phyloP scores from a whole-genome alignment of 2,888 invertebrate genomes.

The Brachylomia viminalis region DNA sequence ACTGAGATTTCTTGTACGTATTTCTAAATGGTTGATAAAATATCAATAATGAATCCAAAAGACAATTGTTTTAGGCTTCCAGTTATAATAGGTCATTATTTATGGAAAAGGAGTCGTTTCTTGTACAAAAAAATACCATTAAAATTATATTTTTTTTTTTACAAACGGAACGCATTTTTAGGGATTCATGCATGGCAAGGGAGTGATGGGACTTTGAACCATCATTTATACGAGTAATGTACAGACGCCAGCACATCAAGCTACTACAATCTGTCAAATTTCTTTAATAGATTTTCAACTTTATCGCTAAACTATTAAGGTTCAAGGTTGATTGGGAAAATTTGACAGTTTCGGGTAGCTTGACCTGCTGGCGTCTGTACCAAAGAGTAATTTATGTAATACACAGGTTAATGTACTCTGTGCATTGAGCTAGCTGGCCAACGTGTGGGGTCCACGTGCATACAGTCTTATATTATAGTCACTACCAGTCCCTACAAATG shows the following conservation, averaged over 20 bases:
- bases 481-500: not conserved
- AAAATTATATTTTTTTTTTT: not conserved
- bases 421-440: not conserved
- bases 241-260: too few relatives aligned
- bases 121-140: not conserved
- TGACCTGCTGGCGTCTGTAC: too few relatives aligned
- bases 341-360: too few relatives aligned
- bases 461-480: not conserved
- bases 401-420: too few relatives aligned
- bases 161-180: constrained; percentile 27
- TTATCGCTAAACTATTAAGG: too few relatives aligned
- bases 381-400: too few relatives aligned
- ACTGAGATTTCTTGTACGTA: not conserved
- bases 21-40: not conserved
- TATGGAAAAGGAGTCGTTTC: not conserved
- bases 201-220: not conserved
- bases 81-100: not conserved
- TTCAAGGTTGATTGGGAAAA: too few relatives aligned
- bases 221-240: too few relatives aligned
- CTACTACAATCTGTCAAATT: too few relatives aligned
- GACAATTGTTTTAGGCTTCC: not conserved
- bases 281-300: too few relatives aligned
- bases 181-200: not conserved
- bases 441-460: not conserved
- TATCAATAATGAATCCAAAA: not conserved